These are phyloP conservation scores for Leptinotarsa juncta DNA, from an alignment of 2,888 invertebrate genomes.

Conservation along the genomic window DNA sequence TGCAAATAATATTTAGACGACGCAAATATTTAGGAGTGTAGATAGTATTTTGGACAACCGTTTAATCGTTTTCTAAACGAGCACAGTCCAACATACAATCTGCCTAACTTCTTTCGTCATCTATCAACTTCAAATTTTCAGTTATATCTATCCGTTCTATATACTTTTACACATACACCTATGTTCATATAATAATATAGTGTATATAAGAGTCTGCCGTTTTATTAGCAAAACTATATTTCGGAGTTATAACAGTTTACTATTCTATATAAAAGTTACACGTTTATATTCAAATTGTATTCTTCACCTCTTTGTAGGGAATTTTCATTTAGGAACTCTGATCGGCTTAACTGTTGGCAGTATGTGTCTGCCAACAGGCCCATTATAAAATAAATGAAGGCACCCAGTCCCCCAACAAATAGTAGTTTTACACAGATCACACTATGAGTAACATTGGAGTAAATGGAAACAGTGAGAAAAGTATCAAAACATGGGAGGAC, in stretches of 20 bases:
- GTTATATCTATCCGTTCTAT: slow-evolving; percentile 42
- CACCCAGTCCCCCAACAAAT: slow-evolving; percentile 68
- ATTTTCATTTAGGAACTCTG: slow-evolving; percentile 66
- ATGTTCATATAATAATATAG: slow-evolving; percentile 62
- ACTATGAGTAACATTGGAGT: slow-evolving; percentile 16
- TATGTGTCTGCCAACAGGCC: slow-evolving; percentile 37
- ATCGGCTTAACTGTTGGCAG: slow-evolving; percentile 56
- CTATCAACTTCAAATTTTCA: slow-evolving; percentile 26
- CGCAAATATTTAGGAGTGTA: slow-evolving; percentile 31
- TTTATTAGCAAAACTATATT: slow-evolving; percentile 64
- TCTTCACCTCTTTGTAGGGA: slow-evolving; percentile 62
- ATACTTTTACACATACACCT: slow-evolving; percentile 63
- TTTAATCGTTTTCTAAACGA: background rate
- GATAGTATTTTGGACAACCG: slow-evolving; percentile 7
- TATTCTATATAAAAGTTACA: slow-evolving; percentile 65
- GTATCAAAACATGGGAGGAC: slow-evolving; percentile 5
- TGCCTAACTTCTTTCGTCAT: background rate
- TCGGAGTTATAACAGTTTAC: slow-evolving; percentile 63
- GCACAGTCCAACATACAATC: slow-evolving; percentile 8
- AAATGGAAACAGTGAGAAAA: background rate
- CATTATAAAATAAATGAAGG: slow-evolving; percentile 59
- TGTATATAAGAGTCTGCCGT: slow-evolving; percentile 63
- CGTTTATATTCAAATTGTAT: slow-evolving; percentile 56
- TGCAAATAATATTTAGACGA: slow-evolving; percentile 56
- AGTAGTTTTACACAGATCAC: slow-evolving; percentile 45